These are phyloP conservation scores for Dallia pectoralis DNA, from an alignment of 2,797 vertebrate genomes.

Conservation along the genomic window DNA sequence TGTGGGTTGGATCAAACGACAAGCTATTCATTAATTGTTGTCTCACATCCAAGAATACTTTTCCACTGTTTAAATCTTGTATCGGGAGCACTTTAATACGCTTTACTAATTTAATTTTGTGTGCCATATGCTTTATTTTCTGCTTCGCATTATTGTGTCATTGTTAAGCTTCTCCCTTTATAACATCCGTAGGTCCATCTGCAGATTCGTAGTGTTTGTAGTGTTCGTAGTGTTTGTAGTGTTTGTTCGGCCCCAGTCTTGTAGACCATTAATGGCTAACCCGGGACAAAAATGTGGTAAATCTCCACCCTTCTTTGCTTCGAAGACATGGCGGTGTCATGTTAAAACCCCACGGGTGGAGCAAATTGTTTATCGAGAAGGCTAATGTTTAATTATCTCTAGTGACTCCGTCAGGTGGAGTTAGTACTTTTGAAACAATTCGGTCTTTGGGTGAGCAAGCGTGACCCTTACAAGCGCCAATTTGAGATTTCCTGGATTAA, in stretches of 20 bases:
- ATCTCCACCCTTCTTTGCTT: too few species aligned
- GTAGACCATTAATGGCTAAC: background rate
- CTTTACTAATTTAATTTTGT: background rate
- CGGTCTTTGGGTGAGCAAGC: too few species aligned
- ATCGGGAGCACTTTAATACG: constrained; percentile 5
- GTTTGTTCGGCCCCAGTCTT: background rate
- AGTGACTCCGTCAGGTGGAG: too few species aligned
- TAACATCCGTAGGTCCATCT: background rate
- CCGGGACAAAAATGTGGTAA: too few species aligned
- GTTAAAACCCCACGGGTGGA: too few species aligned
- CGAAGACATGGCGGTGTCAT: too few species aligned
- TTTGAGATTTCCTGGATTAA: too few species aligned
- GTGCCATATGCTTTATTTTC: background rate
- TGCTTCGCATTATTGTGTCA: background rate
- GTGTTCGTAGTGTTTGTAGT: too few species aligned
- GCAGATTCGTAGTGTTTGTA: background rate
- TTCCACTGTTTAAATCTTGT: constrained; percentile 12
- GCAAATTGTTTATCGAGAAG: too few species aligned
- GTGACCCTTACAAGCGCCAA: too few species aligned
- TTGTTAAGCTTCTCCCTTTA: background rate
- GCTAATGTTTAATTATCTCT: too few species aligned
- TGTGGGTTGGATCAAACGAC: constrained; percentile 58
- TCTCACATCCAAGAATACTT: background rate
- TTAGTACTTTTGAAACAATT: too few species aligned
- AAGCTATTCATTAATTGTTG: constrained; percentile 35